These are phyloP conservation scores for Megastigmus dorsalis DNA, from an alignment of 2,888 invertebrate genomes.

Conservation along the genomic window DNA sequence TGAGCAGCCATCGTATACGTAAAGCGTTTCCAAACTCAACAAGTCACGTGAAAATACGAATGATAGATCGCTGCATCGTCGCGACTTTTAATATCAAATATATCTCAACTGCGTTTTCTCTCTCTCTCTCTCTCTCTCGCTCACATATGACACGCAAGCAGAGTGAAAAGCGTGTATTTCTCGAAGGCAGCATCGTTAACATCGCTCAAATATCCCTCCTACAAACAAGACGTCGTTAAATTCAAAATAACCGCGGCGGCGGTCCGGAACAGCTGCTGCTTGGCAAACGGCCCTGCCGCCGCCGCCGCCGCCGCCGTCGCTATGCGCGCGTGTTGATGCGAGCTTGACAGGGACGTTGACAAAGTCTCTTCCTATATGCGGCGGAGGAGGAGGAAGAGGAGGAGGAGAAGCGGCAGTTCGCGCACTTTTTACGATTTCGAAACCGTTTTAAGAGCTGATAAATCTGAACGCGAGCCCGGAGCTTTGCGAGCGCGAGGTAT, in stretches of 20 bases:
- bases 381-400: not conserved
- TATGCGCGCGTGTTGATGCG: slow-evolving; percentile 69
- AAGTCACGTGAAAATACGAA: slow-evolving; percentile 5
- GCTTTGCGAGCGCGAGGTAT: slow-evolving; percentile 27
- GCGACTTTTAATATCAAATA: slow-evolving; percentile 26
- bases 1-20: not conserved
- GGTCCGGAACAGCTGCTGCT: not conserved
- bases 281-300: slow-evolving; percentile 27
- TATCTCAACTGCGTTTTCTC: too few species aligned
- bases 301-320: too few species aligned
- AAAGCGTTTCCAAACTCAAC: not conserved
- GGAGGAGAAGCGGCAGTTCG: slow-evolving; percentile 52
- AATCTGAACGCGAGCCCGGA: slow-evolving; percentile 59
- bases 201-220: slow-evolving; percentile 58
- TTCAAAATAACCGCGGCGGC: slow-evolving; percentile 67
- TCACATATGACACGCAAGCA: not conserved
- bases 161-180: slow-evolving; percentile 10
- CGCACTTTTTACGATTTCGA: slow-evolving; percentile 68
- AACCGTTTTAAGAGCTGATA: slow-evolving; percentile 70
- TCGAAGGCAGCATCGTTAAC: slow-evolving; percentile 29
- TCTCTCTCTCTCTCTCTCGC: slow-evolving; percentile 2
- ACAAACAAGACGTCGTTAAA: slow-evolving; percentile 71
- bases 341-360: slow-evolving; percentile 73
- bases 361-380: slow-evolving; percentile 62
- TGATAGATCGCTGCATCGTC: slow-evolving; percentile 19